Evolutionary conservation across 2,888 invertebrate species (phyloP).

Genomic region (Amblyjoppa proteus): DNA sequence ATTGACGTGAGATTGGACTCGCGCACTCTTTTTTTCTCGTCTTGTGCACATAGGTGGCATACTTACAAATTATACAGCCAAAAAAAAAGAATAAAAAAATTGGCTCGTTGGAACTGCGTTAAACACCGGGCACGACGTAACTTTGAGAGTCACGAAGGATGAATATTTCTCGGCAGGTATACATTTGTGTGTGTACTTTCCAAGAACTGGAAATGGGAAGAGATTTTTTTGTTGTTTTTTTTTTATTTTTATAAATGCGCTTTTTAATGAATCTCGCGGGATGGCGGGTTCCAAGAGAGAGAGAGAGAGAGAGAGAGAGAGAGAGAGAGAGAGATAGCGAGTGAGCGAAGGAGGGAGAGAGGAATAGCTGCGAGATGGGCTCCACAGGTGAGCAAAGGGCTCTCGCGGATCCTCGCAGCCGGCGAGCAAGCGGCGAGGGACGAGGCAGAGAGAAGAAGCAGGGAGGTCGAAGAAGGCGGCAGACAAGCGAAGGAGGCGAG

Average conservation of each 20-base stretch:
- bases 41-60: conserved; percentile 19
- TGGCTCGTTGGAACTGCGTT: conserved; percentile 44
- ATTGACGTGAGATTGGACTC: conserved; percentile 35
- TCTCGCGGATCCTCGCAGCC: conserved; percentile 63
- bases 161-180: conserved; percentile 59
- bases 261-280: conserved; percentile 65
- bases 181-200: conserved; percentile 62
- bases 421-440: conserved; percentile 55
- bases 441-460: conserved; percentile 55
- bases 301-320: conserved; percentile 33
- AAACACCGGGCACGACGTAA: conserved; percentile 17
- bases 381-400: conserved; percentile 64
- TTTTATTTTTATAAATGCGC: conserved; percentile 48
- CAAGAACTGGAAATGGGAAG: conserved; percentile 62
- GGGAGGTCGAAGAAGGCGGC: conserved; percentile 61
- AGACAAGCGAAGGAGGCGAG: conserved; percentile 60
- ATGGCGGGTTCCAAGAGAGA: conserved; percentile 59
- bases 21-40: conserved; percentile 10
- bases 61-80: conserved; percentile 19
- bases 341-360: conserved; percentile 42
- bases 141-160: conserved; percentile 49
- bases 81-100: conserved; percentile 35
- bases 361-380: conserved; percentile 43
- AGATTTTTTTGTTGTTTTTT: conserved; percentile 40
- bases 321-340: conserved; percentile 38